These are phyloP conservation scores for Lepus europaeus DNA, from an alignment of 2,113 vertebrate species.

Conservation along the genomic window DNA sequence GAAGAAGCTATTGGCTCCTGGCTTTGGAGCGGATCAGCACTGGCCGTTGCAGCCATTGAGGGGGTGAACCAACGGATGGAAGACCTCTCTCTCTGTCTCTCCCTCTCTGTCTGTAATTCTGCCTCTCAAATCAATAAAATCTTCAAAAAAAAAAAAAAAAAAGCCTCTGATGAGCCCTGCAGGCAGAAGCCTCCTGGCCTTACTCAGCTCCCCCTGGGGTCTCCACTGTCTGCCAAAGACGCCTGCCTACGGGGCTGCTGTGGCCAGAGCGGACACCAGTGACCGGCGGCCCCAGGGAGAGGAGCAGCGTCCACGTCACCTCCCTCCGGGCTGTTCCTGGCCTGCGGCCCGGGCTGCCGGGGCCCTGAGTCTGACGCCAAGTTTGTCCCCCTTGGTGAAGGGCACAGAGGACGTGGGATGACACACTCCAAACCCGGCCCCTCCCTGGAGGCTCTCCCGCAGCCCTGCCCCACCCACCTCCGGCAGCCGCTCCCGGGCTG, in stretches of 20 bases:
- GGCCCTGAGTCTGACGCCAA: background rate
- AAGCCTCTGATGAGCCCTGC: background rate
- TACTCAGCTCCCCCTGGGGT: background rate
- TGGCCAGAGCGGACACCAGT: background rate
- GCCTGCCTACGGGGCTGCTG: background rate
- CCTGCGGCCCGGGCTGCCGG: background rate
- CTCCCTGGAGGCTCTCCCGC: background rate
- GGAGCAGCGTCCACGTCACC: background rate
- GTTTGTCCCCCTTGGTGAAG: background rate
- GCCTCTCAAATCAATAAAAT: no score
- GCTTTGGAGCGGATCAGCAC: no score
- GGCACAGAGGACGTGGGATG: background rate
- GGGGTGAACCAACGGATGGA: no score
- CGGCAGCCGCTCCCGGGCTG: slow-evolving; percentile 89
- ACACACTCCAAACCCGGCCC: background rate
- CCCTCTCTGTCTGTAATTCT: no score
- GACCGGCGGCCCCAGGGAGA: background rate
- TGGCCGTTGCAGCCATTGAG: no score
- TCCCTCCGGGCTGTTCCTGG: background rate
- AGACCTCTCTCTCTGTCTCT: no score
- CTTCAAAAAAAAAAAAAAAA: no score
- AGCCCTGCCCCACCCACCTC: slow-evolving; percentile 85
- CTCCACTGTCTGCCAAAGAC: background rate
- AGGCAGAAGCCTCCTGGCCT: background rate
- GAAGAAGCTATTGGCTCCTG: no score